Base-by-base conservation (phyloP, 1,140 invertebrate genomes). In the Orius insidiosus region DNA sequence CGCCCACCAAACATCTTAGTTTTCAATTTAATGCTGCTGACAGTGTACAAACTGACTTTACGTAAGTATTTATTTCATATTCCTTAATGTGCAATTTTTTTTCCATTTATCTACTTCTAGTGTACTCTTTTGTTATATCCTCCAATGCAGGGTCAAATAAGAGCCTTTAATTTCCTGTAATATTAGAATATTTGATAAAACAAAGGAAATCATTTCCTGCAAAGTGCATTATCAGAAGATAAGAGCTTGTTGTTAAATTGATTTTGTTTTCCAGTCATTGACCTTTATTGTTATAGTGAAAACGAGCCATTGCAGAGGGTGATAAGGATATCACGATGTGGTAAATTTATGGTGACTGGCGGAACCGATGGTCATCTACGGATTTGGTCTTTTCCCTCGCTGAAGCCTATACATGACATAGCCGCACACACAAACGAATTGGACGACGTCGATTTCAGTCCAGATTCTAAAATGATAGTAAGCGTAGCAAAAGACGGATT, bases 371-470 rank as follows among this genome's bases (percentile, higher is more conserved):
- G 88, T 7, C 68, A 75, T 56, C 61, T 97, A 13, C 69, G 89
- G 52, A 57, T 94, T 3, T 98, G 92, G 92, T 74, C 76, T 54
- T 90, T 87, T 62, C 87, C 88, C 9, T 48, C 50, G 11, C 19
- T 56, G 3, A 49, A 49, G 37, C 47, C 33, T n/a, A 52, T 74
- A 13, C 67, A 71, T 54, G 75, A 81, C 50, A 64, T 94, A 14
- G 62, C 75, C 51, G 76, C 72, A 19, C 85, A 89, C 56, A 70
- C 63, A 24, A 80, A 79, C 62, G 85, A 89, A 68, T 78, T 95
- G 47, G 89, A 94, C 62, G 89, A 95, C 62, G 59, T 96, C 33
- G 87, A 93, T 64, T 82, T 95, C 58, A 85, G 79, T 65, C 75
- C 78, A 1, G 72, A 75, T 58, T 74, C 80, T 46, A 76, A 73